Conservation (phyloP, 2,113 vertebrate genomes). For the Pleuronectes platessa region DNA sequence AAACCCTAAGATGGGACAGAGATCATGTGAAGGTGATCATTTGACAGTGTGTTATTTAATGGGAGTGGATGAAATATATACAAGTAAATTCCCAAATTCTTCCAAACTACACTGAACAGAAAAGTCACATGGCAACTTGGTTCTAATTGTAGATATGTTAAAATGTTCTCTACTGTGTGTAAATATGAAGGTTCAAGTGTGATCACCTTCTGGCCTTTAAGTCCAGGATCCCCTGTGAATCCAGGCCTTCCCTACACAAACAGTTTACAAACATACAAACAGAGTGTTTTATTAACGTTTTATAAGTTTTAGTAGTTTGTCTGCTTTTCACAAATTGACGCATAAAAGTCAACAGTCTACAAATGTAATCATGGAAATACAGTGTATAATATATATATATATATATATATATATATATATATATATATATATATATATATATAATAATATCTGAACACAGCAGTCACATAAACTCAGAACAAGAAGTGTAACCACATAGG, state of each 20-base stretch:
- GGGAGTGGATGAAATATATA: neutral
- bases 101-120: neutral
- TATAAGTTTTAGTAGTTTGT: neutral
- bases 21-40: neutral
- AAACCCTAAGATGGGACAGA: constrained; percentile 69
- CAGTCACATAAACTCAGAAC: constrained; percentile 4
- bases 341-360: too few species aligned
- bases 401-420: too few species aligned
- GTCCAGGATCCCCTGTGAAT: constrained; percentile 63
- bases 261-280: constrained; percentile 13
- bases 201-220: constrained; percentile 79
- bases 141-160: neutral
- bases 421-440: too few species aligned
- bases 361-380: too few species aligned
- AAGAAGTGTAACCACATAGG: constrained; percentile 69
- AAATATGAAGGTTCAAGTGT: neutral
- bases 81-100: neutral
- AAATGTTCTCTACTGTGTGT: neutral
- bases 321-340: neutral
- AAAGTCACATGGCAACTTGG: neutral
- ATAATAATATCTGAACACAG: neutral
- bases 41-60: neutral
- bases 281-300: neutral
- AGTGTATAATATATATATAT: too few species aligned
- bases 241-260: constrained; percentile 76